These are phyloP conservation scores for Ancistrus triradiatus DNA, from an alignment of 2,113 vertebrate species.

Conservation along the genomic window DNA sequence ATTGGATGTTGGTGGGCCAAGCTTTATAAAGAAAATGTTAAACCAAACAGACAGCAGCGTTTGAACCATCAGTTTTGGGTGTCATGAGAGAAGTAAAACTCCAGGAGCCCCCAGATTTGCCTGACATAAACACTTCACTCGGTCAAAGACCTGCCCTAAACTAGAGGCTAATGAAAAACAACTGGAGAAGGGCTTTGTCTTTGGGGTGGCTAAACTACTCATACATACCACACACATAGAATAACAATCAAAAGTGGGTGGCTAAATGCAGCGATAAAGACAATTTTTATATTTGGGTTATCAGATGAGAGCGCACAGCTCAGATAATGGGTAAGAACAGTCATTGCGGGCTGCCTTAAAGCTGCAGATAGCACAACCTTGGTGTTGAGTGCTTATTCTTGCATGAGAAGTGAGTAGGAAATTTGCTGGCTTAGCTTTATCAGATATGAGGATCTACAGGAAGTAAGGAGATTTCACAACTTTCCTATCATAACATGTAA, in stretches of 20 bases:
- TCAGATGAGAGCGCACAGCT: conserved; percentile 60
- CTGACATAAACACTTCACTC: conserved; percentile 20
- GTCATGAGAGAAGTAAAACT: not conserved
- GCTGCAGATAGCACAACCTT: no score
- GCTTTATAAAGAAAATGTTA: no score
- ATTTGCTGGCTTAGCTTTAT: no score
- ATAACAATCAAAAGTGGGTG: conserved; percentile 53
- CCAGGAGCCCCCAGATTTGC: conserved; percentile 22
- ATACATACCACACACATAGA: conserved; percentile 23
- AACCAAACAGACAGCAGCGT: no score
- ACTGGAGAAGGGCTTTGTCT: conserved; percentile 19
- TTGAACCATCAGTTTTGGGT: not conserved
- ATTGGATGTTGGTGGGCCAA: no score
- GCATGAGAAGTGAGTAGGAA: no score
- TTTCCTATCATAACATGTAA: no score
- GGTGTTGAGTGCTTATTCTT: no score
- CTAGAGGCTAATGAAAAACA: conserved; percentile 42
- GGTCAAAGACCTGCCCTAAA: conserved; percentile 1
- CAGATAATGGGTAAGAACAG: conserved; percentile 7
- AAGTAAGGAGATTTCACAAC: no score
- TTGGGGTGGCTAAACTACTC: conserved; percentile 6
- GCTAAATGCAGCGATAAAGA: conserved; percentile 38
- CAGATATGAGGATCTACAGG: no score
- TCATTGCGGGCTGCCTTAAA: no score
- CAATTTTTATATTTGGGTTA: conserved; percentile 61